Evolutionary conservation across 1,140 invertebrate species (phyloP).

Genomic region (Wasmannia auropunctata): DNA sequence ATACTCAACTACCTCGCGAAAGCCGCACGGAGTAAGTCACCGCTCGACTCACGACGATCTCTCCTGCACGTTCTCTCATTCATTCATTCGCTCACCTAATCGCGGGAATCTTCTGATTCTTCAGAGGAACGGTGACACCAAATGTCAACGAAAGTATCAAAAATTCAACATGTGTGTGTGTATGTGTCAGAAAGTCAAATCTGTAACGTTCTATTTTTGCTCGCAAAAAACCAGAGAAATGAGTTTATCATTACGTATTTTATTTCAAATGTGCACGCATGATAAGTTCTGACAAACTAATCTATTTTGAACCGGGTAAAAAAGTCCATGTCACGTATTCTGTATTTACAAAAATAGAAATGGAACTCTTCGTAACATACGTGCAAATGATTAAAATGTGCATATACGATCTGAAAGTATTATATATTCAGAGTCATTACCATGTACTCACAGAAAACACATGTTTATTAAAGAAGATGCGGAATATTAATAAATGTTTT

Average conservation of each 20-base stretch:
- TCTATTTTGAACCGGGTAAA: not conserved
- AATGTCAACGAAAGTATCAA: not conserved
- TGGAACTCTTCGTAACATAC: not conserved
- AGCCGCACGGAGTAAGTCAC: slow-evolving; percentile 93
- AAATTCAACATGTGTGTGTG: not conserved
- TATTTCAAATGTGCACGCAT: not conserved
- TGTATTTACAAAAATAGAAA: not conserved
- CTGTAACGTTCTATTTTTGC: no score
- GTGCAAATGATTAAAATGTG: slow-evolving; percentile 9
- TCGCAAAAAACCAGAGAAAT: not conserved
- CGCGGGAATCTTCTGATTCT: not conserved
- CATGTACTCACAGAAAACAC: not conserved
- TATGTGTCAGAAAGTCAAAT: no score
- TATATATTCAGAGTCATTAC: not conserved
- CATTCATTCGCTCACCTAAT: not conserved
- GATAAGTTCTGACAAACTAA: not conserved
- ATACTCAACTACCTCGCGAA: slow-evolving; percentile 88
- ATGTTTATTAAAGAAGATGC: not conserved
- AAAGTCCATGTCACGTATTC: not conserved
- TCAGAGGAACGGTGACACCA: not conserved
- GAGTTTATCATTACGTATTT: not conserved
- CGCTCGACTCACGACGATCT: not conserved
- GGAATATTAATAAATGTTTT: not conserved
- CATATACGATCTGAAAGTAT: not conserved
- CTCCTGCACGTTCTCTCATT: not conserved